phyloP scores from a whole-genome alignment of 1,140 invertebrate genomes.

The Drosophila trapezifrons region DNA sequence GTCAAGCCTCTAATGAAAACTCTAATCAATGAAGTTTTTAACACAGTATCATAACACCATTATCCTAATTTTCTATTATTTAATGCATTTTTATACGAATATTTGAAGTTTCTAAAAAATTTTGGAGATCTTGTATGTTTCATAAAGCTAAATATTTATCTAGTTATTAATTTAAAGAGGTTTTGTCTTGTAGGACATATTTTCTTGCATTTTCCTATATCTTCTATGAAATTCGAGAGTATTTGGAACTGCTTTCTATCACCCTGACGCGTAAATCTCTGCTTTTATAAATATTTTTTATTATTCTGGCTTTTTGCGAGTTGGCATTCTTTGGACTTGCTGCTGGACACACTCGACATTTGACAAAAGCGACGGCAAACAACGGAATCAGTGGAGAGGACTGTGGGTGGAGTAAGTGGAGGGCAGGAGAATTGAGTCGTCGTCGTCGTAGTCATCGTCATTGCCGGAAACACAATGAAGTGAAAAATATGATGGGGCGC shows the following conservation, averaged over 20 bases:
- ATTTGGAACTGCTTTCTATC: neutral
- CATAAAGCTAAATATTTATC: no score
- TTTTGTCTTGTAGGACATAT: neutral
- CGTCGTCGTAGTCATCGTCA: constrained; percentile 17
- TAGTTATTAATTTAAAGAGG: neutral
- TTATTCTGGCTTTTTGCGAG: constrained; percentile 11
- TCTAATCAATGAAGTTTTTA: no score
- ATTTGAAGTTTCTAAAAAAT: neutral
- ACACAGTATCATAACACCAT: no score
- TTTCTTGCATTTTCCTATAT: neutral
- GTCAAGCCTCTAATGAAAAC: no score
- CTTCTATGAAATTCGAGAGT: neutral
- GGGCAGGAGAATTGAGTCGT: constrained; percentile 11
- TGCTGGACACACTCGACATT: constrained; percentile 64
- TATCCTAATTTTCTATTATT: no score
- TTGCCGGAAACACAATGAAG: constrained; percentile 75
- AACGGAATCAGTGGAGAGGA: constrained; percentile 31
- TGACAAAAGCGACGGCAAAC: constrained; percentile 72
- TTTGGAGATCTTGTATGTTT: no score
- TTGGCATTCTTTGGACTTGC: constrained; percentile 7
- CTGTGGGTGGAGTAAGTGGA: neutral
- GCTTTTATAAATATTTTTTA: constrained; percentile 22
- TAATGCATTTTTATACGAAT: neutral
- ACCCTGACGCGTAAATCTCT: neutral
- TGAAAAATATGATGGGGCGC: constrained; percentile 78